phyloP scores from a whole-genome alignment of 1,140 invertebrate genomes.

The Neotoxoptera formosana region DNA sequence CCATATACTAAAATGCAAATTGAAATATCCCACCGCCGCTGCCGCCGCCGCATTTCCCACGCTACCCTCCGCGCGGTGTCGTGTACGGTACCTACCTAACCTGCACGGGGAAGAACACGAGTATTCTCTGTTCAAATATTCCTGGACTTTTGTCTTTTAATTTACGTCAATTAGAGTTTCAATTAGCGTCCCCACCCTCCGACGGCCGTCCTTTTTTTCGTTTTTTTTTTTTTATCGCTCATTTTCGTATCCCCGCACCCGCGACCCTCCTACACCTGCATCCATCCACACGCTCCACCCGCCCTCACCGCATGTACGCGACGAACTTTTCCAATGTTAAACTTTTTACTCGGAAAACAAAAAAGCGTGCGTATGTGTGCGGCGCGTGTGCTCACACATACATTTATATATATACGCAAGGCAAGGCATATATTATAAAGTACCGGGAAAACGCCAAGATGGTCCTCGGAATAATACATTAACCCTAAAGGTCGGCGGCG shows the following conservation, averaged over 20 bases:
- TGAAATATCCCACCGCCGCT: constrained; percentile 32
- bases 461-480: not conserved
- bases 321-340: constrained; percentile 35
- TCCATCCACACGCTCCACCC: too few relatives aligned
- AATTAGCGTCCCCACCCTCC: constrained; percentile 38
- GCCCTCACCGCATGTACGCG: not conserved
- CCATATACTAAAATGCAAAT: constrained; percentile 49
- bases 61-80: too few relatives aligned
- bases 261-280: not conserved
- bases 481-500: constrained; percentile 2
- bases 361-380: not conserved
- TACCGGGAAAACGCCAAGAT: not conserved
- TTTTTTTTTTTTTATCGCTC: constrained; percentile 20
- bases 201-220: not conserved
- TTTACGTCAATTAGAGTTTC: constrained; percentile 57
- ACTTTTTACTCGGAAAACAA: constrained; percentile 12
- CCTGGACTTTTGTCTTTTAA: constrained; percentile 57
- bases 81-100: too few relatives aligned
- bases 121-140: constrained; percentile 54
- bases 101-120: constrained; percentile 4
- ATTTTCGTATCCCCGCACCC: not conserved
- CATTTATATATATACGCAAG: not conserved
- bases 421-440: too few relatives aligned
- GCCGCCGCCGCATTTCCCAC: too few relatives aligned
- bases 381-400: not conserved